A percentile compares a stretch with the other conserved stretches of the same genome.
phyloP scores from a whole-genome alignment of 2,797 vertebrate species.

The Mus caroli region DNA sequence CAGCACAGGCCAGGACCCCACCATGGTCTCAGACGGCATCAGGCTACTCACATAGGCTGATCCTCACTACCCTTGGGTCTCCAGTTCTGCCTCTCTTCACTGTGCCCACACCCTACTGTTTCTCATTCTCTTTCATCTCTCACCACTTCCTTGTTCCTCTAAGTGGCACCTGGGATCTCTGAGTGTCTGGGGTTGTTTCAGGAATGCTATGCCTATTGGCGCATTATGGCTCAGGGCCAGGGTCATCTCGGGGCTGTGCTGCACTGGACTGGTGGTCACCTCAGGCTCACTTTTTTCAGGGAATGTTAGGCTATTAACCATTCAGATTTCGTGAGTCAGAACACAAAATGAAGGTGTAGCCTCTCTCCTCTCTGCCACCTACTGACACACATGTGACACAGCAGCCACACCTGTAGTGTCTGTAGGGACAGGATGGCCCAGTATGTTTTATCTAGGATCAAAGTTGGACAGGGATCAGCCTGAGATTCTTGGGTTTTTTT shows the following conservation, averaged over 20 bases:
- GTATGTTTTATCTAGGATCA: neutral
- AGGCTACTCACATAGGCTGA: neutral
- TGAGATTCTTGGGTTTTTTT: neutral
- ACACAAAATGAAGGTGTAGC: neutral
- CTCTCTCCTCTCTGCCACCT: neutral
- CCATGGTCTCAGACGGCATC: neutral
- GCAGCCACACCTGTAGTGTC: neutral
- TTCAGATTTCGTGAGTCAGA: neutral
- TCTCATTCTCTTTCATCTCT: neutral
- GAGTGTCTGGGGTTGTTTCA: neutral
- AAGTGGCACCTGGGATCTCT: neutral
- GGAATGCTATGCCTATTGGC: neutral
- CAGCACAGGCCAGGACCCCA: neutral
- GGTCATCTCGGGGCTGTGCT: neutral
- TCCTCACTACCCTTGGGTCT: neutral
- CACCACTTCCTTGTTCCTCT: neutral
- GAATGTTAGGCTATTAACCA: neutral
- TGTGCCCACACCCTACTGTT: neutral
- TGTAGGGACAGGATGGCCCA: neutral
- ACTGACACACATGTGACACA: neutral
- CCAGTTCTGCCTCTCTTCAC: neutral
- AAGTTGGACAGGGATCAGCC: neutral
- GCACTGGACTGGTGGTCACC: neutral
- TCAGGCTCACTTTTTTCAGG: neutral
- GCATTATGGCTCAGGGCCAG: neutral